These are phyloP conservation scores for Acleris laterana DNA, from an alignment of 2,888 invertebrate species.

Conservation along the genomic window DNA sequence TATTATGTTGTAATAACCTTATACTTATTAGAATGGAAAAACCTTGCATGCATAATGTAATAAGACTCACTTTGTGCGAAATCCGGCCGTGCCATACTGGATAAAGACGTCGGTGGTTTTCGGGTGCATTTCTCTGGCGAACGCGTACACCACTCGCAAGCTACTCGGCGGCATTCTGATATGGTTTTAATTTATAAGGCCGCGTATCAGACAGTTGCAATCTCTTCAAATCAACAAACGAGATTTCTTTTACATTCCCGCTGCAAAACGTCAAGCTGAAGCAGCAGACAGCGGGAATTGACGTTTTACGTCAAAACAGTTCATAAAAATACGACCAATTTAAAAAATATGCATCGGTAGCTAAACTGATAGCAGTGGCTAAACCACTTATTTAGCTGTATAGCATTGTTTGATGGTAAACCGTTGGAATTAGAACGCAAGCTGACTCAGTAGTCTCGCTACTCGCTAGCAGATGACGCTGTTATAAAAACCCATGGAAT, in stretches of 20 bases:
- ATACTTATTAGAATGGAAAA: slow-evolving; percentile 47
- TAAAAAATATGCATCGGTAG: slow-evolving; percentile 26
- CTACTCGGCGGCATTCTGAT: slow-evolving; percentile 83
- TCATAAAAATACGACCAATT: slow-evolving; percentile 40
- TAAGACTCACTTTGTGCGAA: slow-evolving; percentile 89
- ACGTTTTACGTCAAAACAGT: slow-evolving; percentile 55
- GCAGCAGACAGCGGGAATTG: slow-evolving; percentile 41
- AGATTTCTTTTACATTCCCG: slow-evolving; percentile 79
- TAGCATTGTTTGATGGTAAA: slow-evolving; percentile 38
- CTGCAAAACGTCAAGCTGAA: slow-evolving; percentile 54
- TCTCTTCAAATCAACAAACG: slow-evolving; percentile 79
- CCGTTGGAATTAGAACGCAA: slow-evolving; percentile 15
- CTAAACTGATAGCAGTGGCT: background rate
- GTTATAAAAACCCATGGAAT: background rate
- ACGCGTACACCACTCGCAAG: slow-evolving; percentile 89
- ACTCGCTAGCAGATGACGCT: slow-evolving; percentile 50
- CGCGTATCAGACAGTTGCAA: slow-evolving; percentile 71
- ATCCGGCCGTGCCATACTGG: slow-evolving; percentile 94
- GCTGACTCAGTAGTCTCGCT: slow-evolving; percentile 39
- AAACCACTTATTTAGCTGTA: slow-evolving; percentile 10
- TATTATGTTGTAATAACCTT: slow-evolving; percentile 43
- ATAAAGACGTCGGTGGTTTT: slow-evolving; percentile 87
- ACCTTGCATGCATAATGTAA: slow-evolving; percentile 47
- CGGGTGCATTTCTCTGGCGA: slow-evolving; percentile 91
- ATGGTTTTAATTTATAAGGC: slow-evolving; percentile 76